Percentiles rank a stretch among this genome's conserved stretches.
Conservation (phyloP, 1,140 invertebrate species). For the Drosophila rufa region DNA sequence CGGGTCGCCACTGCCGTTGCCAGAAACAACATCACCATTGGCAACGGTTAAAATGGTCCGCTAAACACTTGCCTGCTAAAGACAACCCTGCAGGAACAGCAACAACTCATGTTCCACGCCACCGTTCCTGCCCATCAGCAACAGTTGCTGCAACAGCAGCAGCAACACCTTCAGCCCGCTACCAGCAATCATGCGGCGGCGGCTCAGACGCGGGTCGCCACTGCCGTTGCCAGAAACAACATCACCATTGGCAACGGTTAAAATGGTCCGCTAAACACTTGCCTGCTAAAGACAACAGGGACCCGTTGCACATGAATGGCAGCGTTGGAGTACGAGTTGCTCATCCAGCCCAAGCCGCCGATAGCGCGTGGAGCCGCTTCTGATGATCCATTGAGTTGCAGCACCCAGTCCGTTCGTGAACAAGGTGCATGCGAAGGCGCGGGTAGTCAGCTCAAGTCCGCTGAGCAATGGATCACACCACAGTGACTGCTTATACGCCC, state of each 20-base stretch:
- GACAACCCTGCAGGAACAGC: conserved; percentile 61
- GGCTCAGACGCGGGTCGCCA: conserved; percentile 61
- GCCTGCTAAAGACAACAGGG: conserved; percentile 89
- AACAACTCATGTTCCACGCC: conserved; percentile 71
- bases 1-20: conserved; percentile 60
- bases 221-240: conserved; percentile 55
- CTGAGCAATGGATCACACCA: too few species aligned
- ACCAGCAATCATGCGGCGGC: conserved; percentile 54
- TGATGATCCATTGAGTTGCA: conserved; percentile 89
- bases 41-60: conserved; percentile 37
- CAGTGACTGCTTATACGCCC: too few species aligned
- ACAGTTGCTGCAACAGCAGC: conserved; percentile 67
- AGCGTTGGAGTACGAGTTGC: conserved; percentile 91
- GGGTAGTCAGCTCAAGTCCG: conserved; percentile 67
- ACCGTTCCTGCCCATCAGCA: conserved; percentile 69
- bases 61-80: conserved; percentile 22
- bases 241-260: conserved; percentile 47
- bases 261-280: conserved; percentile 26
- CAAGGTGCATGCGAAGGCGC: conserved; percentile 91
- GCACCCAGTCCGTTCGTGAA: too few species aligned
- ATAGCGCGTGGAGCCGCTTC: conserved; percentile 90
- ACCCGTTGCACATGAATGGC: conserved; percentile 92
- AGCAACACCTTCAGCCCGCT: conserved; percentile 58
- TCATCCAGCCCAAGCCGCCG: conserved; percentile 85
- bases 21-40: conserved; percentile 51